Base-by-base conservation (phyloP, 2,113 vertebrate species). In the Ictalurus furcatus region DNA sequence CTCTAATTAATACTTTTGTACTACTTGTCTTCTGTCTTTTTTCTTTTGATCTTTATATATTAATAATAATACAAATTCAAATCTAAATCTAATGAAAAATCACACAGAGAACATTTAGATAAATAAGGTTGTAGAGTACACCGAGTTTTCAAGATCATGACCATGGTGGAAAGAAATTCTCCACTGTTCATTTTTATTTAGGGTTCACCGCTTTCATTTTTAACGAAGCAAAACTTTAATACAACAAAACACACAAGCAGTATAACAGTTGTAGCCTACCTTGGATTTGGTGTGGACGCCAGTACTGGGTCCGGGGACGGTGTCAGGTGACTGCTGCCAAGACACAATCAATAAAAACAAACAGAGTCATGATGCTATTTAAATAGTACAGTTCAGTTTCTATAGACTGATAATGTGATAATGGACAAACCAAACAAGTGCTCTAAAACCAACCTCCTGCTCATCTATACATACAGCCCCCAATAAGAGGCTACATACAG, bases 261-360 rank as follows among this genome's bases (percentile, higher is more conserved):
- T 17, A 80, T 54, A 82, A 61, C 65, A 79, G 21, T 40, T 67
- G 65, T 58, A 17, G 85, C 82, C 91, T 90, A 96, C 95, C 95
- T 95, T 96, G 89, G 95, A 93, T 85, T 93, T 91, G 54, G 94
- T 89, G 56, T 94, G 84, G 28, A 94, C 92, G 82, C 93, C 94
- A 17, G 91, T 73, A 80, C 96, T 96, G 0, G 95, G 95, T 88
- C 95, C 95, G 0, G 96, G 94, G 84, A 96, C 95, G 48, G 96
- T 95, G 91, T 96, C 96, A 91, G 96, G 95, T 93, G 95, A 96
- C 93, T 96, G 96, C 96, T 96, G 94, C 94, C 90, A 61, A 94
- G 92, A 93, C 86, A 94, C 37, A 93, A 82, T n/a, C 85, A n/a
- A 30, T 93, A 89, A 94, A 91, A 90, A 87, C 85, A 91, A 58